Evolutionary conservation across 2,888 invertebrate species (phyloP), one percentile per base, ranked within the genome.

Genomic region (Lithophane leautieri): DNA sequence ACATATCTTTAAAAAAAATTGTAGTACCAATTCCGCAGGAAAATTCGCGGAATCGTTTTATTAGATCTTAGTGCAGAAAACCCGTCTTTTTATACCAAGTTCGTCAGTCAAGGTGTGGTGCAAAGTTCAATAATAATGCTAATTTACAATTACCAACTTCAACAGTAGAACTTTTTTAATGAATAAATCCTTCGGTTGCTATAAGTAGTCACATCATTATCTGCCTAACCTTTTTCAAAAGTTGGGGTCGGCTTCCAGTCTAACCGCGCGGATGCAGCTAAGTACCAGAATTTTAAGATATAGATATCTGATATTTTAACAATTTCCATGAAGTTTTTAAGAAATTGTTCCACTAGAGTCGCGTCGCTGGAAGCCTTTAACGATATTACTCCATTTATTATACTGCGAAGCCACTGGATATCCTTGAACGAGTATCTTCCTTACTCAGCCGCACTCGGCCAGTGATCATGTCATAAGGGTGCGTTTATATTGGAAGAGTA

Each of bases 371-470:
- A 47, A 47, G 7, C 4, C 16, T 16, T 47, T 47, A 47, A 16
- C 8, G 19, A 50, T 50, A 50, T 50, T 22, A 50, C 75, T 50
- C 16, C 66, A 56, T 28, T 47, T 60, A n/a, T 69, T 54, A 42
- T 54, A 34, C 22, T 54, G 25, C n/a, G 9, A n/a, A 60, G 22
- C 2, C 19, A 79, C 75, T 74, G 34, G 75, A 66, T 75, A 75
- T 42, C 81, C 79, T 79, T 79, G 81, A 81, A 61, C 47, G 6
- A 63, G 16, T 52, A 34, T 6, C 56, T 47, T 63, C 68, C n/a
- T 74, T 73, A 54, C 47, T 19, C 12, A 47, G 28, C 40, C n/a
- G 58, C 54, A 42, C 60, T 52, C n/a, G 63, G n/a, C 22, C 28
- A 22, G 19, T 7, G 40, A 60, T 65, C 62, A 52, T 44, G 25